A percentile compares a stretch with the other conserved stretches of the same genome.
phyloP scores from a whole-genome alignment of 1,140 invertebrate species.

The Brevipalpus yothersi region DNA sequence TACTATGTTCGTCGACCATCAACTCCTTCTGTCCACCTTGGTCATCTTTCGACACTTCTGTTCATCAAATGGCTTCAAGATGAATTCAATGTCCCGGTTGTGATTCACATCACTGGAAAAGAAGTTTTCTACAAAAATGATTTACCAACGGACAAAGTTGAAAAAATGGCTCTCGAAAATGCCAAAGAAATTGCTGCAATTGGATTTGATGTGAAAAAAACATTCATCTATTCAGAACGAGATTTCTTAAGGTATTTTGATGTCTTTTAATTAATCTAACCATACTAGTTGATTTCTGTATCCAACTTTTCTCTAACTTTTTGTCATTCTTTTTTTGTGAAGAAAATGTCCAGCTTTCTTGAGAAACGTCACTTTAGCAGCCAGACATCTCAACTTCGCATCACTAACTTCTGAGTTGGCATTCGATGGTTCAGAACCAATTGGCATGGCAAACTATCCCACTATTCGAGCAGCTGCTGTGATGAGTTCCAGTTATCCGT shows the following conservation, averaged over 20 bases:
- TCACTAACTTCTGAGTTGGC: constrained; percentile 84
- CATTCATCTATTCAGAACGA: constrained; percentile 90
- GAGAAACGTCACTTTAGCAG: constrained; percentile 56
- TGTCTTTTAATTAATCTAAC: constrained; percentile 2
- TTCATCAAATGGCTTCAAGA: constrained; percentile 96
- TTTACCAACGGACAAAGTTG: constrained; percentile 62
- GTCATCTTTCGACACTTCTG: constrained; percentile 91
- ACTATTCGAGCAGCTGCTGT: constrained; percentile 86
- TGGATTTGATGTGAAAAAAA: constrained; percentile 82
- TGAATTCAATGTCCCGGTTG: constrained; percentile 81
- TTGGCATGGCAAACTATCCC: constrained; percentile 92
- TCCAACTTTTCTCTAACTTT: no score
- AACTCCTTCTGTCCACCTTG: constrained; percentile 81
- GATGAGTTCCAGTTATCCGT: constrained; percentile 79
- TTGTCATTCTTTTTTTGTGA: constrained; percentile 10
- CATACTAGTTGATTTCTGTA: no score
- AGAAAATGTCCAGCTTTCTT: constrained; percentile 69
- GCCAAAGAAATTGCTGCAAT: constrained; percentile 94
- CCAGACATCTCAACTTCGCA: constrained; percentile 68
- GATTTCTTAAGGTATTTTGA: constrained; percentile 73
- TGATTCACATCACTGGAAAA: constrained; percentile 93
- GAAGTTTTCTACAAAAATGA: constrained; percentile 97
- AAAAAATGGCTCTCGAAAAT: constrained; percentile 64
- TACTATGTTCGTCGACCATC: constrained; percentile 95
- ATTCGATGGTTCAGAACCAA: constrained; percentile 66